These are phyloP conservation scores for Dasysyrphus albostriatus DNA, from an alignment of 2,888 invertebrate species.

Conservation along the genomic window DNA sequence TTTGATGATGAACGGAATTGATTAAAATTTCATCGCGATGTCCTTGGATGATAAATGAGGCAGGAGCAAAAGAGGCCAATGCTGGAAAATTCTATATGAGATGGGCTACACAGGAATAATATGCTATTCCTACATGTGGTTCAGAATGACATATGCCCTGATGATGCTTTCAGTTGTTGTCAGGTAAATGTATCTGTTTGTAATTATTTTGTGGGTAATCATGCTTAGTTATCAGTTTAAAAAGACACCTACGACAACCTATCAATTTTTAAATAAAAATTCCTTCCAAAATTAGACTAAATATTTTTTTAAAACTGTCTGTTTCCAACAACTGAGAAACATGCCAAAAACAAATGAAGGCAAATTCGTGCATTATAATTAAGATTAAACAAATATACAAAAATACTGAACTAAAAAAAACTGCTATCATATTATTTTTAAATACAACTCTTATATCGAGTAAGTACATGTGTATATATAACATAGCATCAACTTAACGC, in stretches of 20 bases:
- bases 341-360: neutral
- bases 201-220: neutral
- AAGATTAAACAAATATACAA: neutral
- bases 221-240: neutral
- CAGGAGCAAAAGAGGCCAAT: neutral
- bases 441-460: neutral
- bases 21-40: slow-evolving; percentile 43
- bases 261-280: neutral
- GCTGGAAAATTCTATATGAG: neutral
- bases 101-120: neutral
- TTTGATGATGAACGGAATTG: slow-evolving; percentile 33
- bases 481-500: slow-evolving; percentile 1
- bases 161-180: neutral
- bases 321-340: too few species aligned
- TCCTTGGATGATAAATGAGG: slow-evolving; percentile 31
- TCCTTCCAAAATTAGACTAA: neutral
- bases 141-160: neutral
- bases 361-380: neutral
- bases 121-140: neutral
- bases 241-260: neutral
- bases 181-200: slow-evolving; percentile 2
- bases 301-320: neutral
- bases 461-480: neutral
- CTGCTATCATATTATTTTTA: neutral
- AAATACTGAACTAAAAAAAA: neutral